Evolutionary conservation across 53 echinoderm and acorn worm species (phyloP).

Genomic region (Apostichopus leukothele): DNA sequence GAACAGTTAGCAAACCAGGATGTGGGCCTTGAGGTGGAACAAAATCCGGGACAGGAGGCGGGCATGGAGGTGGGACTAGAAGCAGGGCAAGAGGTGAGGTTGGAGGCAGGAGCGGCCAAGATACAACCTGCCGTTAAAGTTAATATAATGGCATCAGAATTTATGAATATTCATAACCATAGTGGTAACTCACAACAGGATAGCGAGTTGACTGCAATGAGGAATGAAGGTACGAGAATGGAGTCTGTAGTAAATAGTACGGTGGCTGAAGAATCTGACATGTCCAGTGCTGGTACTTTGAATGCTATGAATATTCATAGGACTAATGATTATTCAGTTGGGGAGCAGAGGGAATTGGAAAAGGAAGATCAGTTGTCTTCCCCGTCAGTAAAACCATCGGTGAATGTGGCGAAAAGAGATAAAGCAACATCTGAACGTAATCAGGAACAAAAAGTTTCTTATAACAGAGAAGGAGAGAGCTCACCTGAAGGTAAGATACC

Average conservation of each 20-base stretch:
- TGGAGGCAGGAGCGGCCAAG: background rate
- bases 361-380: background rate
- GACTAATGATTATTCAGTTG: background rate
- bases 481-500: background rate
- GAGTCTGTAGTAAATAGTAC: background rate
- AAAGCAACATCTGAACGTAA: background rate
- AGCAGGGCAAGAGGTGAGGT: too few species aligned
- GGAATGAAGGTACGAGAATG: background rate
- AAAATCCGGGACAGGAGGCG: background rate
- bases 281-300: background rate
- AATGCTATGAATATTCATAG: background rate
- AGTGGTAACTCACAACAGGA: background rate
- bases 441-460: background rate
- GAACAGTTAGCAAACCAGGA: background rate
- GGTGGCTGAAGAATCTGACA: background rate
- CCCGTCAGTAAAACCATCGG: background rate
- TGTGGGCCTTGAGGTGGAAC: background rate
- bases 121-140: slow-evolving; percentile 2
- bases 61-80: too few species aligned
- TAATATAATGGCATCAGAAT: background rate
- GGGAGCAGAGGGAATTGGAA: background rate
- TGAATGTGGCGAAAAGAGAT: background rate
- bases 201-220: background rate
- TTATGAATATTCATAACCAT: slow-evolving; percentile 16
- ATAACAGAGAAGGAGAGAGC: background rate